phyloP scores from a whole-genome alignment of 2,113 vertebrate genomes.

The Anolis carolinensis region DNA sequence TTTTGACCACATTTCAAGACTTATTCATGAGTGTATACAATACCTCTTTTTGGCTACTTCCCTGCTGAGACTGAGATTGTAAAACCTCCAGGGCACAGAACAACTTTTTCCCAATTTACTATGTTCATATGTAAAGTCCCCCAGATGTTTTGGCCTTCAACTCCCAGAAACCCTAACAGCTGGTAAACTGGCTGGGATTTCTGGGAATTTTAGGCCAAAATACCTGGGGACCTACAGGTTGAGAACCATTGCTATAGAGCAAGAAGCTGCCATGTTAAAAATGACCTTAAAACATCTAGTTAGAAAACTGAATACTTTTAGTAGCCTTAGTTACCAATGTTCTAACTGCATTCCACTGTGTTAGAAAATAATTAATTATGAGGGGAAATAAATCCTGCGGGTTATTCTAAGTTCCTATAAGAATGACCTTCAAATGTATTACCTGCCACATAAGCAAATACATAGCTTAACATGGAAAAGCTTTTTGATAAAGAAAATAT shows the following conservation, averaged over 20 bases:
- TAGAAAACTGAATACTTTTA: slow-evolving; percentile 32
- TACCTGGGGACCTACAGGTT: too few species aligned
- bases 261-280: slow-evolving; percentile 31
- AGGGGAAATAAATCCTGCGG: not conserved
- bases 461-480: slow-evolving; percentile 35
- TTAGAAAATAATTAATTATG: slow-evolving; percentile 31
- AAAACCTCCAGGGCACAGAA: not conserved
- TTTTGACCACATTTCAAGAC: too few species aligned
- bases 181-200: too few species aligned
- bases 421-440: slow-evolving; percentile 25
- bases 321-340: slow-evolving; percentile 6
- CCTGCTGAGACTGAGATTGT: not conserved
- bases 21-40: not conserved
- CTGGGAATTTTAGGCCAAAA: too few species aligned
- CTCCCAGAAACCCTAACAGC: too few species aligned
- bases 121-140: not conserved
- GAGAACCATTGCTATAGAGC: too few species aligned
- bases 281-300: slow-evolving; percentile 42
- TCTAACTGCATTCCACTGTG: slow-evolving; percentile 36
- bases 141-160: too few species aligned
- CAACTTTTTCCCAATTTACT: not conserved
- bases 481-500: slow-evolving; percentile 41
- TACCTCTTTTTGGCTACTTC: not conserved
- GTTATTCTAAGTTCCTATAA: slow-evolving; percentile 35
- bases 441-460: slow-evolving; percentile 19